These are phyloP conservation scores for Formica exsecta DNA, from an alignment of 1,140 invertebrate genomes.

Conservation along the genomic window DNA sequence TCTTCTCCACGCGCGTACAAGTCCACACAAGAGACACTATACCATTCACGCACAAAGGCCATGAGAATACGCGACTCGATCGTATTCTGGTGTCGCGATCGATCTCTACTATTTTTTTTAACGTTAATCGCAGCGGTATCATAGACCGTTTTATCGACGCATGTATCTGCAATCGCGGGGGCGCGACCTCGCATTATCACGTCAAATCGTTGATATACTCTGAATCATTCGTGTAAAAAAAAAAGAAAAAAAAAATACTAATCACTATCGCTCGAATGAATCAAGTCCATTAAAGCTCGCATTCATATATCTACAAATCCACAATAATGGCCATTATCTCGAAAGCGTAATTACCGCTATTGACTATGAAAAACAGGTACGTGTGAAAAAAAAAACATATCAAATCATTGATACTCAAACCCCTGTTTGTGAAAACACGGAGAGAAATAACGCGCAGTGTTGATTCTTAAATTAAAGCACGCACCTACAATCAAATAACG, in stretches of 20 bases:
- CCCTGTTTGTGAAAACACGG: background rate
- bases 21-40: conserved; percentile 19
- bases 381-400: background rate
- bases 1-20: conserved; percentile 5
- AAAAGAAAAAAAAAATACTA: background rate
- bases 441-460: background rate
- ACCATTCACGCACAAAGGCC: conserved; percentile 42
- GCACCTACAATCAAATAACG: background rate
- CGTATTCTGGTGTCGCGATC: conserved; percentile 36
- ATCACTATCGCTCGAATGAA: conserved; percentile 19
- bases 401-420: conserved; percentile 2
- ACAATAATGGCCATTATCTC: conserved; percentile 5
- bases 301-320: background rate
- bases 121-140: conserved; percentile 42
- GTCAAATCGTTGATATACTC: background rate
- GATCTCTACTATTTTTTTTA: conserved; percentile 53
- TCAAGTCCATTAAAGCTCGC: conserved; percentile 7
- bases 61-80: background rate
- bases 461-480: conserved; percentile 21
- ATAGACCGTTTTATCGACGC: conserved; percentile 29
- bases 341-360: conserved; percentile 24
- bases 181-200: conserved; percentile 19
- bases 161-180: background rate
- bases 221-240: background rate
- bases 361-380: conserved; percentile 54